Conservation (phyloP, 2,888 invertebrate species). For the Philaethria dido region DNA sequence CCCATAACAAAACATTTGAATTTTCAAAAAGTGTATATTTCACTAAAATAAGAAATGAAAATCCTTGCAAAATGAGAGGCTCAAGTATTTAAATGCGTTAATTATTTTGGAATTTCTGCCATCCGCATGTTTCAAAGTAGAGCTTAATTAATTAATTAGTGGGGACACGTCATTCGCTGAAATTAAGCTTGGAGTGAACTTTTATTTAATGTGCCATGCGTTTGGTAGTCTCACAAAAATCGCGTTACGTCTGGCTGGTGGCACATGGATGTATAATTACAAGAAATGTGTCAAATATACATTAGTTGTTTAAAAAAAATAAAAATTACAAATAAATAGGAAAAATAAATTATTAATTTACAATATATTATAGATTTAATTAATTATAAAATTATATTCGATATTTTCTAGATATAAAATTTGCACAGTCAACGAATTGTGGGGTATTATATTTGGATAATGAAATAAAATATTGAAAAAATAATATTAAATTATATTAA, state of each 20-base stretch:
- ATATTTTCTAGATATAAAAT: neutral
- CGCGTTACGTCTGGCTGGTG: slow-evolving; percentile 53
- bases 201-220: slow-evolving; percentile 72
- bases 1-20: neutral
- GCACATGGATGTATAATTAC: slow-evolving; percentile 31
- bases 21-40: slow-evolving; percentile 2
- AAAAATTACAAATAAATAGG: too few species aligned
- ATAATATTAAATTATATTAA: neutral
- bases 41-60: slow-evolving; percentile 28
- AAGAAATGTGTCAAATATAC: slow-evolving; percentile 25
- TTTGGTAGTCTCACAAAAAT: slow-evolving; percentile 74
- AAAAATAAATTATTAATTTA: too few species aligned
- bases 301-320: too few species aligned
- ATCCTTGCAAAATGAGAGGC: slow-evolving; percentile 22
- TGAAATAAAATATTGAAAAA: too few species aligned
- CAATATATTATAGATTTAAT: too few species aligned
- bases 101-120: slow-evolving; percentile 39
- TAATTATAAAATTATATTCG: too few species aligned
- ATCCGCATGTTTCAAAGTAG: slow-evolving; percentile 52
- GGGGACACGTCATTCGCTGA: slow-evolving; percentile 64
- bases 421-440: neutral
- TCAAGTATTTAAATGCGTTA: slow-evolving; percentile 38
- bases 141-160: slow-evolving; percentile 76
- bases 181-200: slow-evolving; percentile 63
- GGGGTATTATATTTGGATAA: neutral